phyloP scores from a whole-genome alignment of 2,797 vertebrate species.

The Mormyrus hasselquistii region DNA sequence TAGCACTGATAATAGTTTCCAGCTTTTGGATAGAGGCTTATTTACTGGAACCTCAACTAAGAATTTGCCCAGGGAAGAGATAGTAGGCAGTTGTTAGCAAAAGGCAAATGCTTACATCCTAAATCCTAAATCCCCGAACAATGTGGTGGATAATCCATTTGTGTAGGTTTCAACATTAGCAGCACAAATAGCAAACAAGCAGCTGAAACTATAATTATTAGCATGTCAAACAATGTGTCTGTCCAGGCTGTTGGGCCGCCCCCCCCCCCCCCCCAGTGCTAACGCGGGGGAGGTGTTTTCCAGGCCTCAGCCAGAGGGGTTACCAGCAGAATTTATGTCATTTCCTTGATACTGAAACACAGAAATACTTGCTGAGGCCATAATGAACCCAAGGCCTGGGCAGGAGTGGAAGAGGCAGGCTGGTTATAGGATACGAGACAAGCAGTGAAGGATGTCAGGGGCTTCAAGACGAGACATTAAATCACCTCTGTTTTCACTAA shows the following conservation, averaged over 20 bases:
- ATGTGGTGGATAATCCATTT: conserved; percentile 38
- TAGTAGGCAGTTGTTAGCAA: conserved; percentile 25
- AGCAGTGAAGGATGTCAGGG: not conserved
- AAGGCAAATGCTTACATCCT: conserved; percentile 14
- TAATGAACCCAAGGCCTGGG: not conserved
- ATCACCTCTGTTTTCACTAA: not conserved
- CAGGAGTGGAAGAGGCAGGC: not conserved
- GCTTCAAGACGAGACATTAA: not conserved
- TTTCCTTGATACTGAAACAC: conserved; percentile 25
- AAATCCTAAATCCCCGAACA: conserved; percentile 30
- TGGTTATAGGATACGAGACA: not conserved
- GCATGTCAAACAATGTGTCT: not conserved
- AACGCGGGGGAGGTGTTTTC: not conserved
- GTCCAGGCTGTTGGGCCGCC: not conserved
- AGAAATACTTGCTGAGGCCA: not conserved
- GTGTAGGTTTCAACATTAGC: not conserved
- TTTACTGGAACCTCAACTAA: conserved; percentile 1
- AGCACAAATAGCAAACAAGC: not conserved
- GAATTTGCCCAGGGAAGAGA: not conserved
- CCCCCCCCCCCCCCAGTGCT: not conserved
- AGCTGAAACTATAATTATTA: not conserved
- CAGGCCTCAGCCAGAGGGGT: conserved; percentile 36
- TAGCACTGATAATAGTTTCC: not conserved
- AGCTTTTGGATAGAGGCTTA: not conserved
- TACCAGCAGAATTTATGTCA: conserved; percentile 64